Conservation (phyloP, 2,888 invertebrate species). For the Eupithecia dodoneata region DNA sequence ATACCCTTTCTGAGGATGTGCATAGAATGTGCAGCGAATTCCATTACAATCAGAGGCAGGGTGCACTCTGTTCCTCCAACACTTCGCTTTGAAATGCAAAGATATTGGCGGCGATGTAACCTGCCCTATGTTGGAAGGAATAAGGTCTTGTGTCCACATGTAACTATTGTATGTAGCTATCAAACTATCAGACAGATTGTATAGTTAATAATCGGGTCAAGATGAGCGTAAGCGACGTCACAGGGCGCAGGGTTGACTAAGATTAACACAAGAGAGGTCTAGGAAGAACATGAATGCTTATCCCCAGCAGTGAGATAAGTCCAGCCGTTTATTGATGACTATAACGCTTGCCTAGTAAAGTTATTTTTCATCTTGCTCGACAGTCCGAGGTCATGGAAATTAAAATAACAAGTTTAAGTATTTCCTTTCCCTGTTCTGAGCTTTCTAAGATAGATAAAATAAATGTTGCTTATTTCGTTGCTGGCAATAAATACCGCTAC, state of each 20-base stretch:
- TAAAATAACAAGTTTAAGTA: not conserved
- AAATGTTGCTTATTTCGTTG: not conserved
- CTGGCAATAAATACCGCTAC: not conserved
- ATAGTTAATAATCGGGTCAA: not conserved
- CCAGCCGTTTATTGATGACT: not conserved
- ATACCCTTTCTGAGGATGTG: not conserved
- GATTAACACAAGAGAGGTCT: not conserved
- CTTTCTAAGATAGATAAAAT: not conserved
- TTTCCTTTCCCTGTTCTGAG: not conserved
- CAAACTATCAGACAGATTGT: not conserved
- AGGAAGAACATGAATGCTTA: not conserved
- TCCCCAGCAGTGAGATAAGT: not conserved
- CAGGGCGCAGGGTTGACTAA: not conserved
- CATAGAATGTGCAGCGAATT: conserved; percentile 5
- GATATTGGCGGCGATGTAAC: not conserved
- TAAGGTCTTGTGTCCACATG: not conserved
- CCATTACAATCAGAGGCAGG: conserved; percentile 5
- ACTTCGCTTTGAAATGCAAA: conserved; percentile 5
- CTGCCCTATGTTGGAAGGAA: not conserved
- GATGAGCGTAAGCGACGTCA: no score
- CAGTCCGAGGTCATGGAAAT: not conserved
- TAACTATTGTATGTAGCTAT: no score
- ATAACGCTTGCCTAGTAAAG: not conserved
- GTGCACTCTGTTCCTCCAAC: not conserved
- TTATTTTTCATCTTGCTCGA: not conserved